Percentiles rank a stretch among this genome's conserved stretches.
These are phyloP conservation scores for Drosophila athabasca DNA, from an alignment of 1,140 invertebrate genomes.

Conservation along the genomic window DNA sequence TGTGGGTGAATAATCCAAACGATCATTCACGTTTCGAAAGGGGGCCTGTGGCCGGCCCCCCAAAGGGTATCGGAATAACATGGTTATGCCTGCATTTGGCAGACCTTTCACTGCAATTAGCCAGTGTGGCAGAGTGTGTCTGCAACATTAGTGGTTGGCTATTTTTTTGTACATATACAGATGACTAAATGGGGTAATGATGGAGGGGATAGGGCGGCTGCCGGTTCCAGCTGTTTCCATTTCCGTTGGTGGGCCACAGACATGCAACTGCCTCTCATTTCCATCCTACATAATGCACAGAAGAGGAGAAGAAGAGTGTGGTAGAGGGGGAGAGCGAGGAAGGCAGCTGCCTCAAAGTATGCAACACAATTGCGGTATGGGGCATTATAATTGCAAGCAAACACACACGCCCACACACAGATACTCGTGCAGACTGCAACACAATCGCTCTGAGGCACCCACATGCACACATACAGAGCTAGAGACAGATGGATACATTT, in stretches of 20 bases:
- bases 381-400: constrained; percentile 72
- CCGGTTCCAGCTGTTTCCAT: constrained; percentile 78
- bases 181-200: not conserved
- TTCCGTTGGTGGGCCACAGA: constrained; percentile 70
- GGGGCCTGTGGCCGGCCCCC: not conserved
- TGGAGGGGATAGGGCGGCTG: constrained; percentile 26
- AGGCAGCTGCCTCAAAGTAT: constrained; percentile 67
- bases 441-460: constrained; percentile 18
- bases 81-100: constrained; percentile 59
- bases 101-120: constrained; percentile 72
- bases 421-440: constrained; percentile 7
- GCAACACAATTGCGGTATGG: constrained; percentile 72
- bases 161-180: constrained; percentile 39
- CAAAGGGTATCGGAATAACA: constrained; percentile 46
- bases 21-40: too few relatives aligned
- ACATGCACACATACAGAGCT: constrained; percentile 1
- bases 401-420: constrained; percentile 23
- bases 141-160: constrained; percentile 66
- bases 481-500: constrained; percentile 21
- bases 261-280: constrained; percentile 9
- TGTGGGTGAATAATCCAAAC: too few relatives aligned
- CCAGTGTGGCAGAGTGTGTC: constrained; percentile 45
- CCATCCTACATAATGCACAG: constrained; percentile 36
- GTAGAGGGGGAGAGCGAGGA: constrained; percentile 1
- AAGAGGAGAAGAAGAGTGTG: not conserved